Evolutionary conservation across 2,797 vertebrate genomes (phyloP).

Genomic region (Lagorchestes hirsutus): DNA sequence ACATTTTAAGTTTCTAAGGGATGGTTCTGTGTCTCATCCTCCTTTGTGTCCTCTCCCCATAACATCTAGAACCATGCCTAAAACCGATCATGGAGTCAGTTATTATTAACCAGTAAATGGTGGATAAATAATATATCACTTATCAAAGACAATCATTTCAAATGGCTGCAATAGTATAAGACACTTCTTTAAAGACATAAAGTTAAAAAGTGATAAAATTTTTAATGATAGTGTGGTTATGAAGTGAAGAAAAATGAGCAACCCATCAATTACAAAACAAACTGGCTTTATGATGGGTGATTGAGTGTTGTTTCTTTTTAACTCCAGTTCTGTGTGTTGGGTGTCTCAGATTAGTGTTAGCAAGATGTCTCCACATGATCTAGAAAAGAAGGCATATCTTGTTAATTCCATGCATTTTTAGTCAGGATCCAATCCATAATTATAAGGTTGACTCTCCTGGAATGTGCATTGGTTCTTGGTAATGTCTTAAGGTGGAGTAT

Average conservation of each 20-base stretch:
- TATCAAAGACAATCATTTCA: not conserved
- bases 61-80: not conserved
- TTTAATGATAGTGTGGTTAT: not conserved
- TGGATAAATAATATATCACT: not conserved
- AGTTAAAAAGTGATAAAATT: not conserved
- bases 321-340: not conserved
- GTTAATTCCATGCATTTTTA: not conserved
- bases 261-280: not conserved
- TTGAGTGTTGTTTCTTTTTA: not conserved
- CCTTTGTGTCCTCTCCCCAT: not conserved
- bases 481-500: not conserved
- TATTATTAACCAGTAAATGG: not conserved
- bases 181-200: not conserved
- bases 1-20: not conserved
- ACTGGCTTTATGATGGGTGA: not conserved
- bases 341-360: not conserved
- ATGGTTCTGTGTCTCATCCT: not conserved
- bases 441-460: not conserved
- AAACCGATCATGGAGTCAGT: not conserved
- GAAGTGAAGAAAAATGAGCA: not conserved
- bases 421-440: not conserved
- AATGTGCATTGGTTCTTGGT: not conserved
- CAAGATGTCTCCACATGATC: not conserved
- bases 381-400: not conserved
- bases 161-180: not conserved